Percentiles rank a stretch among this genome's conserved stretches.
Conservation (phyloP, 1,140 invertebrate genomes). For the Zaprionus nigranus region DNA sequence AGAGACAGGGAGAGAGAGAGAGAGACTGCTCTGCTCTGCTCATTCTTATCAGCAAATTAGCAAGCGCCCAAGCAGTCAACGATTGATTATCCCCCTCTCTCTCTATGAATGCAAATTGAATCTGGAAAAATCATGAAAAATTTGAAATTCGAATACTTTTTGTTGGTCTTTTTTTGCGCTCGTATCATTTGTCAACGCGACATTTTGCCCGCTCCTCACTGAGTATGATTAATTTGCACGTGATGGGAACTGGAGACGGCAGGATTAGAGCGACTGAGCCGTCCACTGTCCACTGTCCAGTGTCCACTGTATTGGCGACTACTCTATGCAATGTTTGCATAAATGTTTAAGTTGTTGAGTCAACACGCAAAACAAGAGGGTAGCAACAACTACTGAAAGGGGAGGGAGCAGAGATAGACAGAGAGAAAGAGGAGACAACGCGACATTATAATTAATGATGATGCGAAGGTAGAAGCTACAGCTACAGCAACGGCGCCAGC, state of each 20-base stretch:
- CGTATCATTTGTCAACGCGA: slow-evolving; percentile 40
- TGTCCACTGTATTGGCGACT: slow-evolving; percentile 40
- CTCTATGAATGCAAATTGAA: slow-evolving; percentile 72
- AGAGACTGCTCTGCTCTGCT: slow-evolving; percentile 8
- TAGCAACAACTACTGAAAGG: not conserved
- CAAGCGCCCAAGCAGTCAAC: slow-evolving; percentile 33
- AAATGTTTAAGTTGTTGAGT: slow-evolving; percentile 79
- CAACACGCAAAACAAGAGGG: slow-evolving; percentile 49
- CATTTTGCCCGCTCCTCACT: slow-evolving; percentile 11
- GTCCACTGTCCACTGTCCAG: slow-evolving; percentile 7
- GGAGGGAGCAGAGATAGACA: not conserved
- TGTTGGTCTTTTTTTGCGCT: not conserved
- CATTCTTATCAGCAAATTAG: slow-evolving; percentile 54
- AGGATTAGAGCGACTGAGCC: slow-evolving; percentile 27
- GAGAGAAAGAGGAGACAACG: slow-evolving; percentile 21
- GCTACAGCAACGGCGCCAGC: slow-evolving; percentile 1
- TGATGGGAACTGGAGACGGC: slow-evolving; percentile 30
- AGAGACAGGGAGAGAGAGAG: not conserved
- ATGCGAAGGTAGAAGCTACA: slow-evolving; percentile 35
- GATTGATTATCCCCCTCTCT: slow-evolving; percentile 63
- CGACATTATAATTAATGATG: slow-evolving; percentile 75
- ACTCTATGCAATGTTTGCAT: slow-evolving; percentile 64
- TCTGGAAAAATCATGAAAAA: slow-evolving; percentile 37
- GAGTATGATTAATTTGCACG: slow-evolving; percentile 50
- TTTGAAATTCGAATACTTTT: slow-evolving; percentile 16